Evolutionary conservation across 2,113 vertebrate genomes (phyloP).

Genomic region (Alouatta palliata): DNA sequence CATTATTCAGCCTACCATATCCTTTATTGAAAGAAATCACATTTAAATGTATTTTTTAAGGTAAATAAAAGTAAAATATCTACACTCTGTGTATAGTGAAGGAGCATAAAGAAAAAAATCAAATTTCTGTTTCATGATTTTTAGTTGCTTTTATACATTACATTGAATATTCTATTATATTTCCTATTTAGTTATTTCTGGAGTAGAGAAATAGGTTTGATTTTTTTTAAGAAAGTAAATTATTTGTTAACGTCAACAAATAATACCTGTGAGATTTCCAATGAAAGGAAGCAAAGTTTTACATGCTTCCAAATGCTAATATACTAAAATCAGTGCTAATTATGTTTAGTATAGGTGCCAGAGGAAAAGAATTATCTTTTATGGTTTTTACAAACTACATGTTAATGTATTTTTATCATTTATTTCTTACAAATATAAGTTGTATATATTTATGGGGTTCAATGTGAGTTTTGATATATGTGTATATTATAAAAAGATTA

Average conservation of each 20-base stretch:
- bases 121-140: not conserved
- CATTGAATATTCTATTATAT: not conserved
- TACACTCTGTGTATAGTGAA: not conserved
- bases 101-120: not conserved
- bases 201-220: not conserved
- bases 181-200: not conserved
- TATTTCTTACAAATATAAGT: not conserved
- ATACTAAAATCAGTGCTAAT: not conserved
- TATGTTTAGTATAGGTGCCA: not conserved
- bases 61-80: not conserved
- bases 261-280: not conserved
- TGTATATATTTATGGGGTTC: not conserved
- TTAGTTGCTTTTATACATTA: not conserved
- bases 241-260: slow-evolving; percentile 23
- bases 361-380: not conserved
- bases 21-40: not conserved
- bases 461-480: not conserved
- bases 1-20: not conserved
- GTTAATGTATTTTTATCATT: slow-evolving; percentile 12
- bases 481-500: not conserved
- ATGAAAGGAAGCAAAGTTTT: slow-evolving; percentile 6
- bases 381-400: not conserved
- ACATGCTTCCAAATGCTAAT: slow-evolving; percentile 36
- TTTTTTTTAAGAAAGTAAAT: not conserved
- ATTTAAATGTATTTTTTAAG: not conserved